Base-by-base conservation (phyloP, 1,140 invertebrate genomes). In the Bombus cullumanus region DNA sequence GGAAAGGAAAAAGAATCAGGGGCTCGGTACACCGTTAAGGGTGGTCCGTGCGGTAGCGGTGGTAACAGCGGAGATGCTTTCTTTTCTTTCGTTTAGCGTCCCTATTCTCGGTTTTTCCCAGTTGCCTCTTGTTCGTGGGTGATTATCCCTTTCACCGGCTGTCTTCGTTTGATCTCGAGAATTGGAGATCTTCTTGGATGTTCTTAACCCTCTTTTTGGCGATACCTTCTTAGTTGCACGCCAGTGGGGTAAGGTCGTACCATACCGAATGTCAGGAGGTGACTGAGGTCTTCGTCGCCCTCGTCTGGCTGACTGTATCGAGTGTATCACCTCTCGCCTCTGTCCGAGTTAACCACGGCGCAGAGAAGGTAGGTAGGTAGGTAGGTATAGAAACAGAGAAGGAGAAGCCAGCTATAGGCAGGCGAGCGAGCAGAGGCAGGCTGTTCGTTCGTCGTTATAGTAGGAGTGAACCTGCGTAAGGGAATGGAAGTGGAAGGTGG, bases 181-280 rank as follows among this genome's bases (percentile, higher is more conserved):
- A 31, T 31, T 22, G 47, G n/a, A 53, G 47, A 37, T 66, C 73
- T 28, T 31, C n/a, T n/a, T 39, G 37, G 28, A 62, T 43, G 18
- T 62, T 47, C 75, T 34, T 31, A 47, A 69, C 75, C 66, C 64
- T 84, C 41, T 31, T 68, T 47, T 57, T 15, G 62, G 9, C 31
- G 37, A 12, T 76, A 39, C 41, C 28, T 81, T 78, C 15, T 69
- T 68, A 66, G 37, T 81, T 47, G 31, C 77, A 47, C 77, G 66
- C 76, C 77, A 47, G 39, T 66, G 83, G 85, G 87, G 69, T 86
- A 85, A 85, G 78, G 80, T 92, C 89, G 87, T 93, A 84, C 92
- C 92, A 90, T 89, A 92, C 80, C 91, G 93, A 93, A 91, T 94
- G 93, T 93, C 92, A 94, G 91, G 89, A 94, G 90, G 91, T 94